Conservation (phyloP, 2,797 vertebrate genomes). For the Discoglossus pictus region DNA sequence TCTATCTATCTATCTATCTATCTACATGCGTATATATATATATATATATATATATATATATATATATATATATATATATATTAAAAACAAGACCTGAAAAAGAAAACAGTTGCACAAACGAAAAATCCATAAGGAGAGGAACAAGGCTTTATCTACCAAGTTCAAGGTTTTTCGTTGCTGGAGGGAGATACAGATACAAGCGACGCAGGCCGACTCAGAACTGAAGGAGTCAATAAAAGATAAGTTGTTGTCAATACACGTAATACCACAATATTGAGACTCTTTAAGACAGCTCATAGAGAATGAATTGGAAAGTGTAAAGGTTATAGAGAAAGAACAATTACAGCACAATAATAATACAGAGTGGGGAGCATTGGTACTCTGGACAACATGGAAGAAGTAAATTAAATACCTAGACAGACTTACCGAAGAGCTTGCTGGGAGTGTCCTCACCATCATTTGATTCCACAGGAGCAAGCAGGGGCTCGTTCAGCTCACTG, state of each 20-base stretch:
- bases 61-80: too few relatives aligned
- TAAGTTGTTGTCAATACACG: slow-evolving; percentile 1
- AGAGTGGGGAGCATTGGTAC: slow-evolving; percentile 54
- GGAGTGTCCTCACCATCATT: slow-evolving; percentile 90
- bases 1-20: too few relatives aligned
- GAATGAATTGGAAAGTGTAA: slow-evolving; percentile 53
- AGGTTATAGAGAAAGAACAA: not conserved
- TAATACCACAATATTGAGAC: not conserved
- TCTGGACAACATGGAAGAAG: slow-evolving; percentile 65
- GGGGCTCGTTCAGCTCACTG: slow-evolving; percentile 92
- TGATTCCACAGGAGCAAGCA: slow-evolving; percentile 88
- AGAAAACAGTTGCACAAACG: too few relatives aligned
- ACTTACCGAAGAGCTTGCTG: slow-evolving; percentile 97
- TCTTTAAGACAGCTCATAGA: slow-evolving; percentile 30
- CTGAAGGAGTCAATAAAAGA: slow-evolving; percentile 17
- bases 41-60: too few relatives aligned
- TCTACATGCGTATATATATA: too few relatives aligned
- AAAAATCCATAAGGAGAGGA: too few relatives aligned
- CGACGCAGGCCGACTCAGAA: slow-evolving; percentile 10
- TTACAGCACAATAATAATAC: slow-evolving; percentile 13
- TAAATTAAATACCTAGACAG: slow-evolving; percentile 74
- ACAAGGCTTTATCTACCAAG: too few relatives aligned
- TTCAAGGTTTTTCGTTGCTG: not conserved
- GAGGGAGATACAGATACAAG: not conserved
- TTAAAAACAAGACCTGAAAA: too few relatives aligned